A percentile compares a stretch with the other conserved stretches of the same genome.
Conservation (phyloP, 2,113 vertebrate genomes). For the Saguinus midas region DNA sequence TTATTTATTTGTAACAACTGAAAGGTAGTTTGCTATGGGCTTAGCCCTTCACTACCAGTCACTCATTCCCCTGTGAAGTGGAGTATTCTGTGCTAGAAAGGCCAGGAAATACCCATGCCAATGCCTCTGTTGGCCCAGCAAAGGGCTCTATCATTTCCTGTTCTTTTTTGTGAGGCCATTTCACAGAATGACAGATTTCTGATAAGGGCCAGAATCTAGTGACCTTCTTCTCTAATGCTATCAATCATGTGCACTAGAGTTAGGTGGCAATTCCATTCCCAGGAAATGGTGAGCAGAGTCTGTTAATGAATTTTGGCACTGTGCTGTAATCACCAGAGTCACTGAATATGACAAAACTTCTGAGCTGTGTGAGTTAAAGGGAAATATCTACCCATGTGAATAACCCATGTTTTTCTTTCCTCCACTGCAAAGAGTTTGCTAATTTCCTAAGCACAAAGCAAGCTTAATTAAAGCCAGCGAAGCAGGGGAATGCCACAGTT, state of each 20-base stretch:
- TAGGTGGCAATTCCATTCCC: conserved; percentile 27
- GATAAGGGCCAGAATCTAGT: conserved; percentile 50
- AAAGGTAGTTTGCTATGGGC: conserved; percentile 70
- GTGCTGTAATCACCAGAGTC: neutral
- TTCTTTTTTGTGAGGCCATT: conserved; percentile 44
- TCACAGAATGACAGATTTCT: conserved; percentile 50
- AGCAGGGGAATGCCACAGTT: conserved; percentile 78
- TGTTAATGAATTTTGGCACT: conserved; percentile 55
- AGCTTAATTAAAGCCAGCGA: conserved; percentile 82
- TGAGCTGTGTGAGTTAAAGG: conserved; percentile 51
- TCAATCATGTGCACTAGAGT: conserved; percentile 26
- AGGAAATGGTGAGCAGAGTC: neutral
- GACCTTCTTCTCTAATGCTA: conserved; percentile 49
- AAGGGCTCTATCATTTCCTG: neutral
- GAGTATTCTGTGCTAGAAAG: conserved; percentile 2
- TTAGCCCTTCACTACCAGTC: conserved; percentile 48
- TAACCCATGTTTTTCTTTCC: conserved; percentile 52
- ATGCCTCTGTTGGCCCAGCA: neutral
- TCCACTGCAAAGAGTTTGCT: conserved; percentile 70
- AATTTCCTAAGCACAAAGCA: conserved; percentile 75
- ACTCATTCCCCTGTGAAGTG: conserved; percentile 52
- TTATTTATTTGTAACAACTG: conserved; percentile 70
- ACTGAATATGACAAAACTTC: conserved; percentile 27
- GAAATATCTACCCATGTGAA: conserved; percentile 30
- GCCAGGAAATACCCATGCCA: neutral